Evolutionary conservation across 2,888 invertebrate genomes (phyloP), one percentile per base, ranked within the genome.

Genomic region (Augiades crinisus): DNA sequence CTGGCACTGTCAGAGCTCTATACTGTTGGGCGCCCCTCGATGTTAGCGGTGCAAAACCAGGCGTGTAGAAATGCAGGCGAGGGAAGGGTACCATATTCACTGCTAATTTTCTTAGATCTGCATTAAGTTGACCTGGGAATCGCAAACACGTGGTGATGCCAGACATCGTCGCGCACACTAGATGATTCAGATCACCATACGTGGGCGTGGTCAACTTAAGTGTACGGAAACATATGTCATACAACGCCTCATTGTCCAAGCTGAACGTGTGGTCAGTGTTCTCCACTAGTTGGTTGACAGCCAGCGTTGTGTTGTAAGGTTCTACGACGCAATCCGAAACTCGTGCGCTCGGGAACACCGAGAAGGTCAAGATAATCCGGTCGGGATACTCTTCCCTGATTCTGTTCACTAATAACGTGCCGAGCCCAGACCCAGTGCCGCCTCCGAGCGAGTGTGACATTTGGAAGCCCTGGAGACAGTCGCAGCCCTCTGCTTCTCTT

Each of bases 341-440:
- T 84, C 95, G 94, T 0, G 95, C 94, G 58, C 94, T 94, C 10
- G 95, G 95, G 64, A 96, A 93, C 17, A 96, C 95, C 8, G 95
- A 92, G 64, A 95, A 95, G 0, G 94, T 93, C 73, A 95, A 93
- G 92, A 96, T 94, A 47, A 96, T 96, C 60, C 96, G 81, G 79
- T 97, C 97, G 0, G 97, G 97, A 69, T 96, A 97, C 75, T 97
- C 97, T 71, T 97, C 97, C 30, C 96, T 91, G 63, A 97, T 96
- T 75, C 96, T 95, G 53, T 95, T 95, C 63, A 96, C 94, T 13
- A 97, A 86, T 3, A 97, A 89, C 0, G 97, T 87, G 13, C 90
- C 90, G 16, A 90, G 68, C 1, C 90, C 90, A 0, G 90, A 80
- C 4, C 90, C 90, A n/a, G 90, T 90, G 40, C 90, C 90, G 16